Evolutionary conservation across 2,113 vertebrate genomes (phyloP).

Genomic region (Probosciger aterrimus): DNA sequence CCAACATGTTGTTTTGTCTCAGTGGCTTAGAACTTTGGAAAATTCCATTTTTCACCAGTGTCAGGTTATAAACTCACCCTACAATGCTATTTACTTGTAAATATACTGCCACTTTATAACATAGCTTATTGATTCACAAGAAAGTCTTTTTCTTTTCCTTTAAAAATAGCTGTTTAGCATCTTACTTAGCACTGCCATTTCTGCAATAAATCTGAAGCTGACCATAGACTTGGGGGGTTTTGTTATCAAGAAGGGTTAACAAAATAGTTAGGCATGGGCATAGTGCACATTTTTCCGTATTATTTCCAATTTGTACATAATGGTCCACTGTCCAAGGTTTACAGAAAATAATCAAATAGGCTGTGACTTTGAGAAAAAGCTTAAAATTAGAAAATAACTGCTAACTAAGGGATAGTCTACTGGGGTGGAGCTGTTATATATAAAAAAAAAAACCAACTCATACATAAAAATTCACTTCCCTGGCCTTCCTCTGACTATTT

Average conservation of each 20-base stretch:
- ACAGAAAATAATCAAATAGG: neutral
- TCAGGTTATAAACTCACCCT: constrained; percentile 1
- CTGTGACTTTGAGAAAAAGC: neutral
- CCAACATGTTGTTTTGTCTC: neutral
- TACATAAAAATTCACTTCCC: neutral
- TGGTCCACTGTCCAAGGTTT: neutral
- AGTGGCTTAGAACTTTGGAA: neutral
- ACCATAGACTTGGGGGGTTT: neutral
- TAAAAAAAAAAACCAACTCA: neutral
- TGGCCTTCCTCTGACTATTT: neutral
- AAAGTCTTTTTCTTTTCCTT: neutral
- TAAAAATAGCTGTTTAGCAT: neutral
- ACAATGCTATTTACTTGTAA: neutral
- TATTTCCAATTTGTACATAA: neutral
- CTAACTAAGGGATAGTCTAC: neutral
- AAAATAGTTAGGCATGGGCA: neutral
- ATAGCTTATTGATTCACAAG: neutral
- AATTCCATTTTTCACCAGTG: neutral
- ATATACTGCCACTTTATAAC: neutral
- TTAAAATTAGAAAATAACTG: neutral
- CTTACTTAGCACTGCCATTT: neutral
- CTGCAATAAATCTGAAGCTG: neutral
- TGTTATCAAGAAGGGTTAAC: neutral
- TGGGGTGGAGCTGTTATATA: rapidly evolving
- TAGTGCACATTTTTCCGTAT: neutral